phyloP scores from a whole-genome alignment of 1,140 invertebrate species.

The Popillia japonica region DNA sequence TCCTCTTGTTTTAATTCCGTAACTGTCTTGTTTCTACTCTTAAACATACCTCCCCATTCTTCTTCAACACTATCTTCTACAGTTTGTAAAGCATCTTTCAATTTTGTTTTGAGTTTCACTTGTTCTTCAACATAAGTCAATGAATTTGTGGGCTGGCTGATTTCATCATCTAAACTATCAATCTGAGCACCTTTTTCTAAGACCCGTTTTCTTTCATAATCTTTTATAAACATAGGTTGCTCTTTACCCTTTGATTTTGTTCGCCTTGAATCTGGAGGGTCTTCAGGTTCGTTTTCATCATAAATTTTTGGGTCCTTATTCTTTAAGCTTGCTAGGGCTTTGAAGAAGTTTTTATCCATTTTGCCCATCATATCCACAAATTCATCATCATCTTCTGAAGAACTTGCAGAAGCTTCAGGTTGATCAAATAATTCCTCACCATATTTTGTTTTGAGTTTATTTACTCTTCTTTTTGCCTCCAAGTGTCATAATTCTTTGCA shows the following conservation, averaged over 20 bases:
- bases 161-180: neutral
- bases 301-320: slow-evolving; percentile 90
- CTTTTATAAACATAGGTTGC: slow-evolving; percentile 76
- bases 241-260: slow-evolving; percentile 61
- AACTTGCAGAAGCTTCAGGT: slow-evolving; percentile 55
- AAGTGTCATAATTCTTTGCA: slow-evolving; percentile 81
- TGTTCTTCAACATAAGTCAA: slow-evolving; percentile 76
- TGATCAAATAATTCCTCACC: slow-evolving; percentile 64
- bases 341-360: slow-evolving; percentile 86
- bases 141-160: slow-evolving; percentile 36
- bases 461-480: slow-evolving; percentile 85
- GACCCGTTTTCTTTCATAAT: slow-evolving; percentile 83
- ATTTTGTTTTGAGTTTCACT: slow-evolving; percentile 72
- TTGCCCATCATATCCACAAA: slow-evolving; percentile 63
- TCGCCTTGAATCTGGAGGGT: slow-evolving; percentile 49
- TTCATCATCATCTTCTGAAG: slow-evolving; percentile 70
- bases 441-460: slow-evolving; percentile 83
- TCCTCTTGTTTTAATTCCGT: slow-evolving; percentile 71
- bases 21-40: slow-evolving; percentile 69
- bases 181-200: slow-evolving; percentile 71
- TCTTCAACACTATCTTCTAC: slow-evolving; percentile 62
- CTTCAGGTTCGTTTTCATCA: slow-evolving; percentile 68
- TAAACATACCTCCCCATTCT: slow-evolving; percentile 68
- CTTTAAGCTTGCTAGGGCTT: slow-evolving; percentile 84
- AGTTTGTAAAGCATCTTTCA: slow-evolving; percentile 63